phyloP scores from a whole-genome alignment of 2,113 vertebrate species.

The Chascanopsetta lugubris region DNA sequence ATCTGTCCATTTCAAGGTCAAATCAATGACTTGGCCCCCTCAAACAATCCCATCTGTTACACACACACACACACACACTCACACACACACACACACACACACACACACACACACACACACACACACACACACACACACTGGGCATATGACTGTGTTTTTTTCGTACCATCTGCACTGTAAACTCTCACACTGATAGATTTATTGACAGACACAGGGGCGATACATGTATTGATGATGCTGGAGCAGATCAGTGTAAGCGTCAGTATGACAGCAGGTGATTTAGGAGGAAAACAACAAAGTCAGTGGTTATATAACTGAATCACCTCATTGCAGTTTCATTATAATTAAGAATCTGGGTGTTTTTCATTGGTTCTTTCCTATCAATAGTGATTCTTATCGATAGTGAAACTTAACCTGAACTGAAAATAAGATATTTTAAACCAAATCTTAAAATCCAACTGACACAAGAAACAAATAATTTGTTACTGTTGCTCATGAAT shows the following conservation, averaged over 20 bases:
- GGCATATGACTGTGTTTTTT: conserved; percentile 13
- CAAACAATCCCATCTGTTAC: conserved; percentile 67
- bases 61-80: conserved; percentile 31
- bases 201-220: conserved; percentile 53
- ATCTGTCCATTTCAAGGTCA: conserved; percentile 66
- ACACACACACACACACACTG: conserved; percentile 11
- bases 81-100: conserved; percentile 34
- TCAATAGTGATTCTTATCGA: too few species aligned
- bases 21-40: conserved; percentile 69
- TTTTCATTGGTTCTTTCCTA: too few species aligned
- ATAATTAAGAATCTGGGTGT: too few species aligned
- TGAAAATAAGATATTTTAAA: too few species aligned
- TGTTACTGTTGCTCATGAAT: too few species aligned
- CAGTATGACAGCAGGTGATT: conserved; percentile 38
- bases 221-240: conserved; percentile 29
- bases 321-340: conserved; percentile 13
- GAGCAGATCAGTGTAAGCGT: conserved; percentile 18
- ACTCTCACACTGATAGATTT: conserved; percentile 48
- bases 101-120: conserved; percentile 21
- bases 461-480: too few species aligned
- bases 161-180: conserved; percentile 55
- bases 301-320: too few species aligned
- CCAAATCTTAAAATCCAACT: too few species aligned
- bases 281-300: not conserved
- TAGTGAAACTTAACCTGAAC: too few species aligned